These are phyloP conservation scores for Eulithis prunata DNA, from an alignment of 2,888 invertebrate species.

Conservation along the genomic window DNA sequence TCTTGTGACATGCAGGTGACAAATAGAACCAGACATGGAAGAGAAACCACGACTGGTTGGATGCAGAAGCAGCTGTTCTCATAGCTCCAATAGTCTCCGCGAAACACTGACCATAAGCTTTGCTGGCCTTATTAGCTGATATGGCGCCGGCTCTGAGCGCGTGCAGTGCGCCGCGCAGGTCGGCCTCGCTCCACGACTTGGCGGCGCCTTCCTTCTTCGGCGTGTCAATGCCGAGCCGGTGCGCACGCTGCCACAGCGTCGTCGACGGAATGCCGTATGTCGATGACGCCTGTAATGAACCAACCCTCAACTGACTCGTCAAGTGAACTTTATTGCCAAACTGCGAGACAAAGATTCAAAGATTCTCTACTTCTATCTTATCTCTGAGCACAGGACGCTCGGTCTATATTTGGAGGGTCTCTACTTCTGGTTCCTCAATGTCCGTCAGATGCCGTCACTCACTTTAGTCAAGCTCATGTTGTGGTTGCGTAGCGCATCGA, in stretches of 20 bases:
- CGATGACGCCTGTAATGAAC: constrained; percentile 88
- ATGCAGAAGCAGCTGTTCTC: too few species aligned
- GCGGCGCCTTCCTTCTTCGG: constrained; percentile 95
- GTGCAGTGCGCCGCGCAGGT: constrained; percentile 91
- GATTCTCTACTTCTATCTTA: too few species aligned
- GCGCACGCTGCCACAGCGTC: constrained; percentile 95
- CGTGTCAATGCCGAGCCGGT: constrained; percentile 94
- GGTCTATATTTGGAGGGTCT: background rate
- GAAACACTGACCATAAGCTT: constrained; percentile 87
- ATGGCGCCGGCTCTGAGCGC: constrained; percentile 93
- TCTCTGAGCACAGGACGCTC: too few species aligned
- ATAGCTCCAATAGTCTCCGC: background rate
- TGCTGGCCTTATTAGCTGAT: constrained; percentile 96
- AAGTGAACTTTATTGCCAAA: too few species aligned
- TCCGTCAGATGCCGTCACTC: constrained; percentile 18
- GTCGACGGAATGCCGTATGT: constrained; percentile 96
- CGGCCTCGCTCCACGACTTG: constrained; percentile 95
- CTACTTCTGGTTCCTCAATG: background rate
- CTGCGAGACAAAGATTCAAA: too few species aligned
- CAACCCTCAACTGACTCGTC: too few species aligned
- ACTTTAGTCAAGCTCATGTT: constrained; percentile 95
- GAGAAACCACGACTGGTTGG: too few species aligned
- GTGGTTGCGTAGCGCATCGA: constrained; percentile 93
- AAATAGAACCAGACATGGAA: too few species aligned
- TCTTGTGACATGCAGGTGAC: too few species aligned